Conservation (phyloP, 2,113 vertebrate species). For the Urocolius indicus region DNA sequence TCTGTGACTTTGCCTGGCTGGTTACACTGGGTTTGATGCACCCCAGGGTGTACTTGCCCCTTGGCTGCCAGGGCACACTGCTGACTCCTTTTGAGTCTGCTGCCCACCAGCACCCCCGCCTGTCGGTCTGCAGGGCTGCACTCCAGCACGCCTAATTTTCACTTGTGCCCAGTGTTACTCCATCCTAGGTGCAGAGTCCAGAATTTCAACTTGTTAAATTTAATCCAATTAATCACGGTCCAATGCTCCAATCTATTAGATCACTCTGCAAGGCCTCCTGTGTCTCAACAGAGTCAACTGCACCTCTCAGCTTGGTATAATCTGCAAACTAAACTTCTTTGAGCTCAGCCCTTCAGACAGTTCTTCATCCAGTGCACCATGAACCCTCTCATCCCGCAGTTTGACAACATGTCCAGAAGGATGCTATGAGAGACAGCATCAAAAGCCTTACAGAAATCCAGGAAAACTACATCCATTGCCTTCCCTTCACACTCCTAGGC, state of each 20-base stretch:
- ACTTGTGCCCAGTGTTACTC: background rate
- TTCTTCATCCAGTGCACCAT: background rate
- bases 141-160: background rate
- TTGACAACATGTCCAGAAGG: background rate
- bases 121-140: background rate
- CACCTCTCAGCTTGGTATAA: background rate
- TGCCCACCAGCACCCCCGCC: no score
- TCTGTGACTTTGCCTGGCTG: background rate
- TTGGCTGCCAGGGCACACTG: background rate
- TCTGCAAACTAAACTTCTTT: background rate
- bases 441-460: background rate
- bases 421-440: background rate
- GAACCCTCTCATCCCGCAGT: background rate
- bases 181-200: background rate
- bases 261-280: background rate
- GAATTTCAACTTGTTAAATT: background rate
- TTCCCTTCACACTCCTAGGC: background rate
- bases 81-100: background rate
- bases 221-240: background rate
- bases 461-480: background rate
- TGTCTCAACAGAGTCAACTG: background rate
- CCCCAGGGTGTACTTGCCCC: background rate
- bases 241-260: background rate
- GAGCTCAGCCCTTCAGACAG: background rate
- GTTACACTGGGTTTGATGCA: background rate